Percentiles rank a stretch among this genome's conserved stretches.
phyloP scores from a whole-genome alignment of 2,888 invertebrate species.

The Limnephilus rhombicus region DNA sequence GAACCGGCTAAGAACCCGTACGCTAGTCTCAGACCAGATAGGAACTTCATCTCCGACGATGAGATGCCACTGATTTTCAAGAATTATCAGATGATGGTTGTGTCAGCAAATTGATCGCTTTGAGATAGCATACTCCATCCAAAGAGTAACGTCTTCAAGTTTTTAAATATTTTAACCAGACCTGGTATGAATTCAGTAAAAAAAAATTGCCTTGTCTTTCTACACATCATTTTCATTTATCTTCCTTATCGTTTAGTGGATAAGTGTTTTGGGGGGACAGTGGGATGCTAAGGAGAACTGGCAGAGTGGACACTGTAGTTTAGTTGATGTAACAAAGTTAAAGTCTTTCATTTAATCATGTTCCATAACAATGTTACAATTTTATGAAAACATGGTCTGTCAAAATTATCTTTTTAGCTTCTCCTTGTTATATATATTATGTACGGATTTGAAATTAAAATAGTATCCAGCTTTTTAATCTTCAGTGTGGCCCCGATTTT shows the following conservation, averaged over 20 bases:
- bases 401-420: neutral
- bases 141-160: neutral
- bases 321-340: too few relatives aligned
- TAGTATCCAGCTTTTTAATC: neutral
- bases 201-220: neutral
- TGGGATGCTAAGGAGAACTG: neutral
- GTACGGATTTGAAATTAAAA: neutral
- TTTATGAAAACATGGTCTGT: neutral
- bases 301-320: neutral
- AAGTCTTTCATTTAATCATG: too few relatives aligned
- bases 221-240: neutral
- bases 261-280: neutral
- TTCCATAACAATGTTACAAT: too few relatives aligned
- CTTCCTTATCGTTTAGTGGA: neutral
- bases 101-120: constrained; percentile 68
- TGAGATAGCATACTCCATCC: neutral
- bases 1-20: constrained; percentile 81
- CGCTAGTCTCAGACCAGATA: constrained; percentile 83
- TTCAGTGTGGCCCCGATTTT: neutral
- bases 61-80: constrained; percentile 84
- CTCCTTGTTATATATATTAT: neutral
- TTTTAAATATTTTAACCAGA: neutral
- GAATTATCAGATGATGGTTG: constrained; percentile 81
- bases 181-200: neutral
- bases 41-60: constrained; percentile 86